Percentiles rank a stretch among this genome's conserved stretches.
Conservation (phyloP, 2,888 invertebrate species). For the Disparrhopalites patrizii region DNA sequence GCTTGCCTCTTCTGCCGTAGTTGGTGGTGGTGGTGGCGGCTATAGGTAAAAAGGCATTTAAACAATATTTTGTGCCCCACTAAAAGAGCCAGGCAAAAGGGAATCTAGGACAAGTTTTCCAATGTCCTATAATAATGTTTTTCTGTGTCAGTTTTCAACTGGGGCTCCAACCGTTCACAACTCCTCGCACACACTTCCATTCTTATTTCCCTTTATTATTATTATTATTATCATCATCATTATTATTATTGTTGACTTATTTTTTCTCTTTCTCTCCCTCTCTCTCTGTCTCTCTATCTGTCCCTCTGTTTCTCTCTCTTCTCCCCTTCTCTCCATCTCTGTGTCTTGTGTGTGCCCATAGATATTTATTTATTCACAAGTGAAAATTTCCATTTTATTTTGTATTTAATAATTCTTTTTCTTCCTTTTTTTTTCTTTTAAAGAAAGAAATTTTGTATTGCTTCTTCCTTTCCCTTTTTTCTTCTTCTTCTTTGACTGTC, state of each 20-base stretch:
- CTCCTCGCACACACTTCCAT: slow-evolving; percentile 26
- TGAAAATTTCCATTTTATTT: slow-evolving; percentile 11
- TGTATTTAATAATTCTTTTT: neutral
- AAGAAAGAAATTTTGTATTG: too few relatives aligned
- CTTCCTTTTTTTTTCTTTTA: too few relatives aligned
- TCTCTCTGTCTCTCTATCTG: too few relatives aligned
- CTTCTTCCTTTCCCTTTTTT: too few relatives aligned
- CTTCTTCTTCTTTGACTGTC: too few relatives aligned
- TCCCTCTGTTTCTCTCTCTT: too few relatives aligned
- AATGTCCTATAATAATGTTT: slow-evolving; percentile 33
- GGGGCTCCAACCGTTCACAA: slow-evolving; percentile 45
- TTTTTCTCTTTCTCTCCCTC: too few relatives aligned
- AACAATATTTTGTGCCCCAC: slow-evolving; percentile 28
- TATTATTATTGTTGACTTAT: slow-evolving; percentile 10
- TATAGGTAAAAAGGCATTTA: slow-evolving; percentile 30
- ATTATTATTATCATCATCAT: too few relatives aligned
- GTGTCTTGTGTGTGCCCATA: too few relatives aligned
- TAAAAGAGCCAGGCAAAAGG: slow-evolving; percentile 27
- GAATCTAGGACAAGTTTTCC: slow-evolving; percentile 32
- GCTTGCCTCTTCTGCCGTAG: too few relatives aligned
- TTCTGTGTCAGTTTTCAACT: slow-evolving; percentile 49
- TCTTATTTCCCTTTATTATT: slow-evolving; percentile 5
- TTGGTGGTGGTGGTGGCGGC: too few relatives aligned
- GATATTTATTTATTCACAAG: slow-evolving; percentile 6
- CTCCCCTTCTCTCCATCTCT: too few relatives aligned